These are phyloP conservation scores for Lycocorax pyrrhopterus DNA, from an alignment of 2,113 vertebrate genomes.

Conservation along the genomic window DNA sequence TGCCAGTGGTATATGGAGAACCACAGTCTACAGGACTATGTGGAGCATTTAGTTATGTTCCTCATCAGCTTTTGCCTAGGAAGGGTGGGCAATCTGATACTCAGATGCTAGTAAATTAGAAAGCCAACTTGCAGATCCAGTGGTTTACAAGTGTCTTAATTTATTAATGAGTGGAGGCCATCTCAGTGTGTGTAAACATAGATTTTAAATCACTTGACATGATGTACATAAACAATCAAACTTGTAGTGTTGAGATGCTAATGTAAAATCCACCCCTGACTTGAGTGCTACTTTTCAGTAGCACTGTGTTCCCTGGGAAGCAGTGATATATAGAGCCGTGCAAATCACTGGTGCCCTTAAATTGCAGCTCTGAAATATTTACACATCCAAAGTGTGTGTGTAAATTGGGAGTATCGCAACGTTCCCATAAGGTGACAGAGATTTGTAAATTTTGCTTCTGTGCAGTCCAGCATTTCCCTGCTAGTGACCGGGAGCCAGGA, in stretches of 20 bases:
- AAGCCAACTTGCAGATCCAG: constrained; percentile 41
- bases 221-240: constrained; percentile 57
- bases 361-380: constrained; percentile 45
- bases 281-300: constrained; percentile 23
- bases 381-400: constrained; percentile 51
- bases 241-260: constrained; percentile 17
- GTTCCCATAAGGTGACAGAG: constrained; percentile 11
- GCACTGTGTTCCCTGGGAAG: constrained; percentile 31
- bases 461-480: not conserved
- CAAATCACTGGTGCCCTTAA: constrained; percentile 67
- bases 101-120: constrained; percentile 12
- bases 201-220: constrained; percentile 60
- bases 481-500: not conserved
- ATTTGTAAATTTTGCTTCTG: constrained; percentile 56
- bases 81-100: constrained; percentile 20
- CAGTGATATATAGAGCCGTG: constrained; percentile 36
- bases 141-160: constrained; percentile 61
- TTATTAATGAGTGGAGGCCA: constrained; percentile 64
- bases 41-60: not conserved
- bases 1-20: not conserved
- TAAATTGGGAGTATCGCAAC: constrained; percentile 33
- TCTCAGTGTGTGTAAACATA: constrained; percentile 59
- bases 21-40: not conserved
- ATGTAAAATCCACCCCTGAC: constrained; percentile 55
- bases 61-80: not conserved